Evolutionary conservation across 2,888 invertebrate genomes (phyloP), one percentile per base, ranked within the genome.

Genomic region (Tetramorium bicarinatum): DNA sequence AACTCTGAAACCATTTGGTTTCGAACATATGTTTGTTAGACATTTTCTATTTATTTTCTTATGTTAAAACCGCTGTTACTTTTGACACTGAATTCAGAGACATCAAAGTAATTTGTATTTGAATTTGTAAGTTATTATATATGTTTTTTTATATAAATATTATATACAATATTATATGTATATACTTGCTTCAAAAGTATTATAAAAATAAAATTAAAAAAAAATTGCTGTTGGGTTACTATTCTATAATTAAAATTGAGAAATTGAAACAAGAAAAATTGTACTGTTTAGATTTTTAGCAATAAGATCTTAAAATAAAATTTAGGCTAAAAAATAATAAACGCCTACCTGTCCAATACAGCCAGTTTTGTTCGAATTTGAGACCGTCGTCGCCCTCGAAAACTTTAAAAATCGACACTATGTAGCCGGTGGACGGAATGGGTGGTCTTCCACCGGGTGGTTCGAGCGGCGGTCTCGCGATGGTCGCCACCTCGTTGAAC

Each of bases 331-430:
- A 52, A 21, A 25, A 44, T 74, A 15, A 1, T 11, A 9, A 6
- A 29, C 13, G 6, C 47, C 38, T 91, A 96, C 96, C 96, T 41
- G 98, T 98, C 99, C 99, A 99, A 94, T 98, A 98, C 25, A 99
- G 96, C 99, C 99, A 99, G 95, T 99, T 98, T 91, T 98, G 96
- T 95, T 99, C 99, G 94, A 99, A 98, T 88, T 98, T 97, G 93
- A 98, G 98, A 75, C 98, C 97, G 95, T 99, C 99, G 94, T 99
- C 98, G 54, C 99, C 99, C 95, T 98, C 98, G 95, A 98, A 98
- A 34, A 98, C 98, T 96, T 98, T 98, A 95, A 98, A 99, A 92
- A 99, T 98, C 91, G 98, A 98, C 91, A 99, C 97, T 93, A 99
- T 98, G 94, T 98, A 99, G 71, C 98, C 99, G 41, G 98, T 98